Evolutionary conservation across 2,888 invertebrate genomes (phyloP).

Genomic region (Tinea pellionella): DNA sequence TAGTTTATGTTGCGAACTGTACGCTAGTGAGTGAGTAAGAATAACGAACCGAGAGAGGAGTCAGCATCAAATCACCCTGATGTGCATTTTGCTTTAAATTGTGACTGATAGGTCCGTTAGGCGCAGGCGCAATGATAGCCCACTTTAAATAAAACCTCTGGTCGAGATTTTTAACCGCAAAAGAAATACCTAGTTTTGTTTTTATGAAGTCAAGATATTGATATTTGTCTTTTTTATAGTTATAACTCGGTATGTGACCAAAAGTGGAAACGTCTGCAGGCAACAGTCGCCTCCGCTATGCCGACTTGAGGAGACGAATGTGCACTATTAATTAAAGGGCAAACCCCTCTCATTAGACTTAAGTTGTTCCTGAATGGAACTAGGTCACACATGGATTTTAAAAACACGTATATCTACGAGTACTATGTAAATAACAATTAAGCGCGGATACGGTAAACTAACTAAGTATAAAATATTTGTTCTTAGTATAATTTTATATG

Average conservation of each 20-base stretch:
- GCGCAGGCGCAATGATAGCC: conserved; percentile 16
- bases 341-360: no score
- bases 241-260: no score
- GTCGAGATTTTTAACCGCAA: neutral
- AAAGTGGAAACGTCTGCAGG: no score
- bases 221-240: no score
- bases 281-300: no score
- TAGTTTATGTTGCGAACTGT: conserved; percentile 30
- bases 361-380: no score
- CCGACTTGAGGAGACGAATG: no score
- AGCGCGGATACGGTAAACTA: neutral
- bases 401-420: no score
- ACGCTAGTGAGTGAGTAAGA: conserved; percentile 22
- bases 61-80: conserved; percentile 42
- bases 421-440: no score
- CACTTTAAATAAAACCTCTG: conserved; percentile 20
- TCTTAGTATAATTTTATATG: neutral
- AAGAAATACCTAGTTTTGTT: neutral
- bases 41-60: conserved; percentile 44
- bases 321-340: no score
- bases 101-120: conserved; percentile 53
- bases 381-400: no score
- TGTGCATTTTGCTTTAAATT: conserved; percentile 60
- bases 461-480: neutral
- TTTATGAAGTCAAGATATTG: neutral